Percentiles rank a stretch among this genome's conserved stretches.
phyloP scores from a whole-genome alignment of 2,888 invertebrate species.

The Leptopilina syphax region DNA sequence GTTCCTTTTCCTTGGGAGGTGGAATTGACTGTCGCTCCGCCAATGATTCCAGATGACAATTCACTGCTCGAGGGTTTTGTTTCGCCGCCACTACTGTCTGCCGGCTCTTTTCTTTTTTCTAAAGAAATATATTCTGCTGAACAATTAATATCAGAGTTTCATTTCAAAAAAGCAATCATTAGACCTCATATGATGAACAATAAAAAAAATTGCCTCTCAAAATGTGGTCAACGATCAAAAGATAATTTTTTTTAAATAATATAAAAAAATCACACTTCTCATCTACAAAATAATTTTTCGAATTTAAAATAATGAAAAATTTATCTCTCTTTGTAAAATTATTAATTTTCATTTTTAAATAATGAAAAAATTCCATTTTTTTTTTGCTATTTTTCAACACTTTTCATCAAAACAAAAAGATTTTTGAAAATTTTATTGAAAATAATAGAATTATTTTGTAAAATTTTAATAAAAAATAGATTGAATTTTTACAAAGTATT shows the following conservation, averaged over 20 bases:
- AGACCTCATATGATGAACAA: neutral
- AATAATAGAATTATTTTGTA: too few species aligned
- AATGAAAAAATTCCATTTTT: too few species aligned
- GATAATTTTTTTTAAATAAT: neutral
- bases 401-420: too few species aligned
- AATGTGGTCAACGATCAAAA: neutral
- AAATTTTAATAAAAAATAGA: too few species aligned
- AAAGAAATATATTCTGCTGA: slow-evolving; percentile 75
- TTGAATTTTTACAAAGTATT: too few species aligned
- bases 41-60: slow-evolving; percentile 76
- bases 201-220: neutral
- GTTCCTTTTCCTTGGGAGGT: slow-evolving; percentile 79
- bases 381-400: too few species aligned
- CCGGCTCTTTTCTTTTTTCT: slow-evolving; percentile 92
- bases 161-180: neutral
- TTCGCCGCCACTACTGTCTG: slow-evolving; percentile 82
- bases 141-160: slow-evolving; percentile 24
- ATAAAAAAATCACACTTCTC: too few species aligned
- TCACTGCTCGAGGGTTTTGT: slow-evolving; percentile 81
- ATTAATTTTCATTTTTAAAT: too few species aligned
- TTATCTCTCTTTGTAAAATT: too few species aligned
- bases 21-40: slow-evolving; percentile 80
- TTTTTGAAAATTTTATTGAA: too few species aligned
- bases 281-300: too few species aligned
- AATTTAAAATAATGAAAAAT: too few species aligned